A percentile compares a stretch with the other conserved stretches of the same genome.
phyloP scores from a whole-genome alignment of 2,113 vertebrate species.

The Apistogramma diplotaenia region DNA sequence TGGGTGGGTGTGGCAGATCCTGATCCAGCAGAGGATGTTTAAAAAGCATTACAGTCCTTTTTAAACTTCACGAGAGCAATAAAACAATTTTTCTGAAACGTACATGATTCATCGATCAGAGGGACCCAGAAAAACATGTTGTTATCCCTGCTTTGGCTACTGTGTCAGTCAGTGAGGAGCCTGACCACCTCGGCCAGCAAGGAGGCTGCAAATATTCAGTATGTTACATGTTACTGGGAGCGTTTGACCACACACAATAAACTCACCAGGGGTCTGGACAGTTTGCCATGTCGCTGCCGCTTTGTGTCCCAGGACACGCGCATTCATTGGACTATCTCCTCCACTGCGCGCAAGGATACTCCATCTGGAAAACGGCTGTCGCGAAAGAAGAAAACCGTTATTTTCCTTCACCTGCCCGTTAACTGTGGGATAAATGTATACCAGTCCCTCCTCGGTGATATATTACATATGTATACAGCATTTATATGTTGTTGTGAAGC shows the following conservation, averaged over 20 bases:
- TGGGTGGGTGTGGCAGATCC: slow-evolving; percentile 51
- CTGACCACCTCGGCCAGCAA: neutral
- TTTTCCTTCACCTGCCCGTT: slow-evolving; percentile 23
- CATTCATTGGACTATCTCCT: slow-evolving; percentile 72
- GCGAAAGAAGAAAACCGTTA: slow-evolving; percentile 54
- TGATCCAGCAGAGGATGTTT: neutral
- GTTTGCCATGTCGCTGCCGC: slow-evolving; percentile 66
- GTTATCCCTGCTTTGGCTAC: neutral
- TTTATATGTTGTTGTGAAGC: neutral
- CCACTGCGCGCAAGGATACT: slow-evolving; percentile 58
- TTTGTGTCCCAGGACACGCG: slow-evolving; percentile 42
- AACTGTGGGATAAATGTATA: neutral
- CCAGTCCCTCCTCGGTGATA: neutral
- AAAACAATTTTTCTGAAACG: neutral
- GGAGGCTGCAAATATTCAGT: neutral
- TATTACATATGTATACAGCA: neutral
- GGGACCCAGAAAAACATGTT: neutral
- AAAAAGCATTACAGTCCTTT: neutral
- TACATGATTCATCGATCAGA: neutral
- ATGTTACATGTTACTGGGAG: neutral
- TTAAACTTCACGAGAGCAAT: neutral
- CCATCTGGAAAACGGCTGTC: slow-evolving; percentile 52
- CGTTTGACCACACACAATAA: neutral
- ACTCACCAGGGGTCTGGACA: slow-evolving; percentile 70
- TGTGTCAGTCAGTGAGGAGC: neutral